Base-by-base conservation (phyloP, 2,113 vertebrate genomes). In the Dunckerocampus dactyliophorus region DNA sequence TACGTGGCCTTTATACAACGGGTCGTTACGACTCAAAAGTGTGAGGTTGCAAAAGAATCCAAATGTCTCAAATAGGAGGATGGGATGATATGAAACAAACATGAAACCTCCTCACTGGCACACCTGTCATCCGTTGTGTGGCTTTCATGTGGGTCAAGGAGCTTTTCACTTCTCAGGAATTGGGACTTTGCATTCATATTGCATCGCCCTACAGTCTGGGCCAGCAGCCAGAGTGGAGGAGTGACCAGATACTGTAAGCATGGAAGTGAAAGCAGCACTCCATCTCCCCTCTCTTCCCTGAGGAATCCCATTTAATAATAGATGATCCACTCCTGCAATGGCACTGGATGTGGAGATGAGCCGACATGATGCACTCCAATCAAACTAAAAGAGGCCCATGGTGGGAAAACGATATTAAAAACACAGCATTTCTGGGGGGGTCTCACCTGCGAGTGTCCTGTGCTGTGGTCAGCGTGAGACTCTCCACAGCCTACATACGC, bases 401-500 rank as follows among this genome's bases (percentile, higher is more conserved):
- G 17, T 16, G 20, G 12, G 31, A 37, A 66, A 61, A 51, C 55
- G 52, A 54, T 3, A 34, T 53, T 60, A 55, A 74, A 82, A 76
- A 72, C 76, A 72, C 69, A 67, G 5, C 2, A 21, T 19, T 5
- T 17, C 14, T 34, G 2, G 31, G n/a, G 49, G 0, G 53, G 14
- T 83, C 90, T 67, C 85, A 98, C 97, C 97, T 98, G 94, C 31
- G 96, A 98, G 87, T 99, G 97, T 63, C 93, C 91, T 2, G 97
- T 99, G 83, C 97, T 99, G 78, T 99, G 97, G 89, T 99, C 97
- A 8, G 92, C 85, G 17, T 98, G 93, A 47, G 95, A 98, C 78
- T 99, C 97, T 65, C 97, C 97, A 73, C 97, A 99, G 74, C 97
- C 97, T 74, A 99, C 94, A 16, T 99, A 99, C 0, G 93, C 86